A percentile compares a stretch with the other conserved stretches of the same genome.
These are phyloP conservation scores for Coturnix japonica DNA, from an alignment of 2,113 vertebrate genomes.

Conservation along the genomic window DNA sequence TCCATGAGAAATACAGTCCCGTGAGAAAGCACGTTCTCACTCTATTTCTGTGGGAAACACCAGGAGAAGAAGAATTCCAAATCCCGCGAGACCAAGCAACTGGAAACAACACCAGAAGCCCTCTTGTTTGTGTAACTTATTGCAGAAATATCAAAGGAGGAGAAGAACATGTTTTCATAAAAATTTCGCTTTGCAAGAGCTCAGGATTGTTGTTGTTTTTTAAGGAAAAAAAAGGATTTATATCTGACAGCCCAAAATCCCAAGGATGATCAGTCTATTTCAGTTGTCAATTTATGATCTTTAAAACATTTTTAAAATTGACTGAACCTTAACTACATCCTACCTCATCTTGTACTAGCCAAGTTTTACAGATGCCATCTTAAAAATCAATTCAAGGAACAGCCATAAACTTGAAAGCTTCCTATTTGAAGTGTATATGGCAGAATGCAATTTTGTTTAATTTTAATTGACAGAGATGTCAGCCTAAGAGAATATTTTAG, in stretches of 20 bases:
- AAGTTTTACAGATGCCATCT: conserved; percentile 83
- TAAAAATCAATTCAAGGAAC: conserved; percentile 84
- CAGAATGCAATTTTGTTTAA: conserved; percentile 85
- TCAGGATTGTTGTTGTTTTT: background rate
- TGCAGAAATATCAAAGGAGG: conserved; percentile 64
- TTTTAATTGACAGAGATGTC: conserved; percentile 88
- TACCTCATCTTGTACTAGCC: conserved; percentile 78
- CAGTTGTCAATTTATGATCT: conserved; percentile 80
- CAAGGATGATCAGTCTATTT: conserved; percentile 67
- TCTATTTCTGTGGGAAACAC: conserved; percentile 78
- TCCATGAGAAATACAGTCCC: conserved; percentile 73
- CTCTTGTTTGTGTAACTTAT: conserved; percentile 75
- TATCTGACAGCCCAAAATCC: conserved; percentile 72
- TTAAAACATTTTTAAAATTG: conserved; percentile 80
- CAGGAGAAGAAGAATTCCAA: conserved; percentile 68
- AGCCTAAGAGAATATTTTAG: conserved; percentile 84
- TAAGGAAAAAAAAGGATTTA: conserved; percentile 24
- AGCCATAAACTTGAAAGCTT: conserved; percentile 80
- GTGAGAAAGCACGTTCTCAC: conserved; percentile 77
- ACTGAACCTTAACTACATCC: conserved; percentile 81
- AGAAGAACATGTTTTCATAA: conserved; percentile 58
- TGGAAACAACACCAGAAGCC: conserved; percentile 64
- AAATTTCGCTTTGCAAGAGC: conserved; percentile 63
- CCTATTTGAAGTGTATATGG: conserved; percentile 77
- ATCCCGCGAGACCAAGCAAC: conserved; percentile 71